Evolutionary conservation across 92 coral and sea anemone genomes (phyloP).

Genomic region (Scolanthus callimorphus): DNA sequence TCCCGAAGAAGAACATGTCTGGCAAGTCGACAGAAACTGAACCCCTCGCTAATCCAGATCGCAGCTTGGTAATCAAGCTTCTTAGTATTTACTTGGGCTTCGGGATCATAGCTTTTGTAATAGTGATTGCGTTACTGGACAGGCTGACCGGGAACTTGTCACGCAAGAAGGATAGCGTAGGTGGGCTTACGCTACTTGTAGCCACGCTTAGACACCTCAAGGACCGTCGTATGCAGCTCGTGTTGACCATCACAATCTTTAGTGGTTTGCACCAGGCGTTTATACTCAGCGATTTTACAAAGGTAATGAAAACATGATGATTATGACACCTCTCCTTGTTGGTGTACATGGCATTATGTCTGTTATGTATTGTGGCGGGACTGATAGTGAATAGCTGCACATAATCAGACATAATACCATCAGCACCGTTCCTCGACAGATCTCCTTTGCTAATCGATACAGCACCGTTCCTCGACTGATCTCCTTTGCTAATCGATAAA

Average conservation of each 20-base stretch:
- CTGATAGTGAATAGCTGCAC: no score
- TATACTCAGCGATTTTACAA: conserved; percentile 73
- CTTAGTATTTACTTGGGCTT: conserved; percentile 57
- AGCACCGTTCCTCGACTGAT: no score
- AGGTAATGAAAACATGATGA: no score
- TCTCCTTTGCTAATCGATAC: no score
- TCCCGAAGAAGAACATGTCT: conserved; percentile 31
- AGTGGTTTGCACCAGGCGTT: conserved; percentile 81
- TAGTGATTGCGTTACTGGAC: conserved; percentile 40
- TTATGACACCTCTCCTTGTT: no score
- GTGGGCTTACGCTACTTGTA: conserved; percentile 42
- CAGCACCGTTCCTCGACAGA: no score
- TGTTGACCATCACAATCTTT: conserved; percentile 64
- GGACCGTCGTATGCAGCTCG: conserved; percentile 61
- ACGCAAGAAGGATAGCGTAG: conserved; percentile 46
- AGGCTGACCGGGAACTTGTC: conserved; percentile 52
- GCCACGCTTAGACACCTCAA: conserved; percentile 59
- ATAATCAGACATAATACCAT: no score
- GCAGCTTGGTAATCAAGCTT: conserved; percentile 44
- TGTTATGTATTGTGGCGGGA: no score
- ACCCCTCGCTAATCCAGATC: conserved; percentile 53
- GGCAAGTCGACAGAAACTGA: conserved; percentile 8
- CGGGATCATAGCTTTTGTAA: conserved; percentile 48
- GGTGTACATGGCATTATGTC: no score
- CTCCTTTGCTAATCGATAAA: no score